Evolutionary conservation across 2,113 vertebrate genomes (phyloP).

Genomic region (Lichenostomus cassidix): DNA sequence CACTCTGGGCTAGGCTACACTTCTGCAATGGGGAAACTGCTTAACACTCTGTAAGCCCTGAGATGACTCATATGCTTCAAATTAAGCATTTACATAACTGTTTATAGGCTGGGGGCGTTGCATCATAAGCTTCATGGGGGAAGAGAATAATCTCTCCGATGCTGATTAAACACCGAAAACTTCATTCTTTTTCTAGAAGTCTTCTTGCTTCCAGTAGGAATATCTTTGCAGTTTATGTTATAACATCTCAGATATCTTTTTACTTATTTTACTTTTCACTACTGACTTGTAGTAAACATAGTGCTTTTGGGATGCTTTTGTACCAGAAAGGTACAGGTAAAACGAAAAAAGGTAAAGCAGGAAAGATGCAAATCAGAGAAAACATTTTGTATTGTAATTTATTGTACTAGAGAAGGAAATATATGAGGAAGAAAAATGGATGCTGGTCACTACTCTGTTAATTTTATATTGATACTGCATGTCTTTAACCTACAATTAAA

Average conservation of each 20-base stretch:
- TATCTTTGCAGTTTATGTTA: not conserved
- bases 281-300: not conserved
- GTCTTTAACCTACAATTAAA: not conserved
- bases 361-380: not conserved
- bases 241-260: not conserved
- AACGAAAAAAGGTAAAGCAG: not conserved
- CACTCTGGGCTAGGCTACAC: not conserved
- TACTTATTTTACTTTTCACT: not conserved
- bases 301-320: not conserved
- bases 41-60: not conserved
- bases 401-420: not conserved
- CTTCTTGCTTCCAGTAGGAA: not conserved
- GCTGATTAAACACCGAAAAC: not conserved
- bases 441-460: not conserved
- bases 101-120: not conserved
- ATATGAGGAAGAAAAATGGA: not conserved
- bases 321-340: not conserved
- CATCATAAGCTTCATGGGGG: not conserved
- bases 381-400: not conserved
- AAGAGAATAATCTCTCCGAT: not conserved
- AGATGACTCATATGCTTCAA: constrained; percentile 26
- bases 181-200: not conserved
- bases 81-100: constrained; percentile 38
- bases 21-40: not conserved
- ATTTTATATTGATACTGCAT: not conserved